Evolutionary conservation across 2,113 vertebrate species (phyloP), one percentile per base, ranked within the genome.

Genomic region (Ctenodactylus gundi): DNA sequence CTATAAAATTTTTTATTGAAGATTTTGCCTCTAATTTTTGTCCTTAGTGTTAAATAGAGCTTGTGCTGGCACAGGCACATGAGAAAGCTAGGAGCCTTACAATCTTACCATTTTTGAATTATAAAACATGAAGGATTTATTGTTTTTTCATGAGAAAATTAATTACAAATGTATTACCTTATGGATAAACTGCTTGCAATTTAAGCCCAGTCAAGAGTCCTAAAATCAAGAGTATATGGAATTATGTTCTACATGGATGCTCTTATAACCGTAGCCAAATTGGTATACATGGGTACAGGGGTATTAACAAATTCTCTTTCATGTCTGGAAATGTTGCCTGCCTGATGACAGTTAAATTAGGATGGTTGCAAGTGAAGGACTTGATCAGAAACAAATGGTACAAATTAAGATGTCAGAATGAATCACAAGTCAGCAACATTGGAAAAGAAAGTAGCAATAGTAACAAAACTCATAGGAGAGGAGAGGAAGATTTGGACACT

Each of bases 251-350:
- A 25, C 5, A 46, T 11, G n/a, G n/a, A n/a, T n/a, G 9, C 75
- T 53, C 20, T 57, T 55, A 58, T 20, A 49, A 65, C 11, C 25
- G 62, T 84, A 67, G 21, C 18, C 68, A 72, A 67, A 60, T 39
- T 21, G 1, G 8, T 53, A 11, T 25, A 6, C 7, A n/a, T 6
- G 0, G 15, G 4, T 46, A 11, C 8, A n/a, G 4, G 2, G 10
- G 0, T 36, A 44, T 62, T 49, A 62, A 6, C 7, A 20, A 46
- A 6, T 8, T 25, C 41, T 13, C 41, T 13, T 17, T 29, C 4
- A 6, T 23, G 25, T 51, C 1, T 34, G 27, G 8, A 82, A 82
- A 29, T 77, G 23, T 6, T 18, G 7, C 27, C 88, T 68, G 13
- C 23, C n/a, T 46, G 36, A 34, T 68, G 23, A 49, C 36, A 25